A percentile compares a stretch with the other conserved stretches of the same genome.
These are phyloP conservation scores for Pollimyrus isidori DNA, from an alignment of 2,113 vertebrate species.

Conservation along the genomic window DNA sequence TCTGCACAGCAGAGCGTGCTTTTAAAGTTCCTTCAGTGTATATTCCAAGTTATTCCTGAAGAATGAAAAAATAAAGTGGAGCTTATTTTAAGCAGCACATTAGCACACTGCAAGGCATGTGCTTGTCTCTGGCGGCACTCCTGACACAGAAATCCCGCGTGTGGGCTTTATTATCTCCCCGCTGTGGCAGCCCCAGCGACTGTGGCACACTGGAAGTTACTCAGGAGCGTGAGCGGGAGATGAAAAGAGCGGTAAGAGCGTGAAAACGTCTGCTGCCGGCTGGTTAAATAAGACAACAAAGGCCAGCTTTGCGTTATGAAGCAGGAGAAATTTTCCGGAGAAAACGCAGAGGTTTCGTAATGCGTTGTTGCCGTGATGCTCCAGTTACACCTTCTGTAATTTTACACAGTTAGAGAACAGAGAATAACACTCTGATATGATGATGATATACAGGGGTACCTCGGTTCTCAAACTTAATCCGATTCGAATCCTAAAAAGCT, in stretches of 20 bases:
- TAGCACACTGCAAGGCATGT: background rate
- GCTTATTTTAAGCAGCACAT: background rate
- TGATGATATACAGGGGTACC: background rate
- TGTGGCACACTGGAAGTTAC: conserved; percentile 24
- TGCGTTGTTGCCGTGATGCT: background rate
- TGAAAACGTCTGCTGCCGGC: conserved; percentile 25
- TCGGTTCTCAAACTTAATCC: too few relatives aligned
- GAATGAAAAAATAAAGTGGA: background rate
- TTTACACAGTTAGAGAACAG: background rate
- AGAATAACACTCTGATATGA: background rate
- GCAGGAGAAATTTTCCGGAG: background rate
- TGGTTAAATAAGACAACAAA: conserved; percentile 19
- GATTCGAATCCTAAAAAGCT: too few relatives aligned
- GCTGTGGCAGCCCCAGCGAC: conserved; percentile 6
- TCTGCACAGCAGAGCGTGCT: background rate
- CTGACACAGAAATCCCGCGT: conserved; percentile 9
- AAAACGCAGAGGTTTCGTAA: background rate
- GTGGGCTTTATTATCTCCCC: conserved; percentile 22
- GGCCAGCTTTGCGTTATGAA: background rate
- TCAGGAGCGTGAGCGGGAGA: conserved; percentile 14
- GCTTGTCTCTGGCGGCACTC: background rate
- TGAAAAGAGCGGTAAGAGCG: conserved; percentile 27
- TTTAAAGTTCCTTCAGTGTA: background rate
- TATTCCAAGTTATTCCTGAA: background rate
- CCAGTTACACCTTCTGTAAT: background rate